Evolutionary conservation across 2,888 invertebrate genomes (phyloP).

Genomic region (Philereme transversata): DNA sequence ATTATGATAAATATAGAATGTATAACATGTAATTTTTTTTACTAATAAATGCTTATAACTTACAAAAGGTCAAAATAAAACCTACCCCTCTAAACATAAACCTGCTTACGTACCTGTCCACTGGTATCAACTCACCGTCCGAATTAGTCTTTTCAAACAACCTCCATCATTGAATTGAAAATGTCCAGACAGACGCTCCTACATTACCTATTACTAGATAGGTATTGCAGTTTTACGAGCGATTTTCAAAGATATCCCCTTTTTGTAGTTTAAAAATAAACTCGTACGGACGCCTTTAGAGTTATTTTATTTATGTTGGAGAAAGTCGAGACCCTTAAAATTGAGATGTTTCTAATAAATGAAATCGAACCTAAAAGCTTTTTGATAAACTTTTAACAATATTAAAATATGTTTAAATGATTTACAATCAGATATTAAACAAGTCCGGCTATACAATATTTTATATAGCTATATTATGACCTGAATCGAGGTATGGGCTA

Average conservation of each 20-base stretch:
- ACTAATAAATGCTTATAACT: no score
- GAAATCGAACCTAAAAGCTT: slow-evolving; percentile 20
- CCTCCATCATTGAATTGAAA: slow-evolving; percentile 74
- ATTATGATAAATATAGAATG: no score
- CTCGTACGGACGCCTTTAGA: slow-evolving; percentile 7
- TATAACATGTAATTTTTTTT: no score
- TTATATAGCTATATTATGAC: no score
- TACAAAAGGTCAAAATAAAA: no score
- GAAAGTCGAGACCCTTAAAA: slow-evolving; percentile 26
- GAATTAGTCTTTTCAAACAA: slow-evolving; percentile 78
- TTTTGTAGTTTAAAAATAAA: slow-evolving; percentile 31
- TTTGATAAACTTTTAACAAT: not conserved
- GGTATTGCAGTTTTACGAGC: slow-evolving; percentile 39
- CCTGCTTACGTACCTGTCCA: slow-evolving; percentile 25
- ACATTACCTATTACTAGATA: slow-evolving; percentile 44
- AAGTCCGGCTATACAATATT: no score
- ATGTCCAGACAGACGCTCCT: slow-evolving; percentile 60
- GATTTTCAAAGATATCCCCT: slow-evolving; percentile 37
- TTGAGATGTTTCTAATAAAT: slow-evolving; percentile 23
- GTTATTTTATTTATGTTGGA: slow-evolving; percentile 22
- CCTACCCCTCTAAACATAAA: slow-evolving; percentile 1
- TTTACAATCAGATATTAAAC: no score
- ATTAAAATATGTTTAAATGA: no score
- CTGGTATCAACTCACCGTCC: slow-evolving; percentile 64
- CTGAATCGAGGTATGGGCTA: no score